Percentiles rank a stretch among this genome's conserved stretches.
These are phyloP conservation scores for Mesorhabditis sp. DNA, from an alignment of 2,888 invertebrate species.

Conservation along the genomic window DNA sequence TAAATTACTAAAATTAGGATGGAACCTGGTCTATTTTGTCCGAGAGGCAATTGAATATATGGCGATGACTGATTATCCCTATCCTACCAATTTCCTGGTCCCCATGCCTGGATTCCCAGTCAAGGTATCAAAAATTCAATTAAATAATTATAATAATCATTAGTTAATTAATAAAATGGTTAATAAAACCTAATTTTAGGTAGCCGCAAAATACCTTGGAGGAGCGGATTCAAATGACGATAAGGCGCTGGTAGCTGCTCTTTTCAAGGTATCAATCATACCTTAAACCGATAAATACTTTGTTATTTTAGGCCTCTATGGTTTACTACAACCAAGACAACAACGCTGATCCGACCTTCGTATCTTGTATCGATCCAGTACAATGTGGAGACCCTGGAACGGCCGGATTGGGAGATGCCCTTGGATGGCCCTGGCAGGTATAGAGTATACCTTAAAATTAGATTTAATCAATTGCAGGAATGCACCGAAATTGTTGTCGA, in stretches of 20 bases:
- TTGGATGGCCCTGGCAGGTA: constrained; percentile 43
- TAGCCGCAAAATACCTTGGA: neutral
- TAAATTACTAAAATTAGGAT: neutral
- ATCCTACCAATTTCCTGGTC: constrained; percentile 74
- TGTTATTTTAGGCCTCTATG: constrained; percentile 16
- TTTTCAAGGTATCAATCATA: neutral
- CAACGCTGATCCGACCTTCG: neutral
- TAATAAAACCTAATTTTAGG: too few species aligned
- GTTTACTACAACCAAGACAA: constrained; percentile 35
- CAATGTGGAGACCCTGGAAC: constrained; percentile 35
- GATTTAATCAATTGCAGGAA: constrained; percentile 63
- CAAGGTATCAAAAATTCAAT: too few species aligned
- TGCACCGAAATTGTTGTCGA: constrained; percentile 97
- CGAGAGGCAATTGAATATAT: constrained; percentile 64
- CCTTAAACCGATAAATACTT: too few species aligned
- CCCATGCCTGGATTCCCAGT: constrained; percentile 80
- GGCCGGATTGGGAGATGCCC: constrained; percentile 28
- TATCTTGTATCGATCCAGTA: constrained; percentile 23
- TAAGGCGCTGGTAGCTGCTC: neutral
- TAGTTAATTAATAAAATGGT: too few species aligned
- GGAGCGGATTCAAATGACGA: neutral
- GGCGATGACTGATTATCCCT: constrained; percentile 95
- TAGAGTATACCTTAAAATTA: constrained; percentile 7
- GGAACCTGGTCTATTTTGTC: neutral
- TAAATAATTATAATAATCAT: too few species aligned